Evolutionary conservation across 1,140 invertebrate genomes (phyloP).

Genomic region (Musca domestica): DNA sequence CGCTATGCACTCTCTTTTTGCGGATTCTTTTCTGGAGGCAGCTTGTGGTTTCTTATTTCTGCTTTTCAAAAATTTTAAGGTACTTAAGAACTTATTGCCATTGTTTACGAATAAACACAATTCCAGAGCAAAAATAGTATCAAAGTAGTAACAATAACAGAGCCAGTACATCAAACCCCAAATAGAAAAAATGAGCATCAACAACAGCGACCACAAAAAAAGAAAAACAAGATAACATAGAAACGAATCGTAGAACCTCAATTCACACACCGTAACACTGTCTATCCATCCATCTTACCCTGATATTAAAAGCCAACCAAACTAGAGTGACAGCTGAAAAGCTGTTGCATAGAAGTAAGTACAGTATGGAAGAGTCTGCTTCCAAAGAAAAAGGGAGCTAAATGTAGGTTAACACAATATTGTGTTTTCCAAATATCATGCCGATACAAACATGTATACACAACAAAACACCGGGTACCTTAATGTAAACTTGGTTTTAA

Average conservation of each 20-base stretch:
- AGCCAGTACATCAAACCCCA: too few relatives aligned
- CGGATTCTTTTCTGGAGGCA: neutral
- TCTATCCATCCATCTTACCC: too few relatives aligned
- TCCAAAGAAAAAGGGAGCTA: too few relatives aligned
- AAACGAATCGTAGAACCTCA: neutral
- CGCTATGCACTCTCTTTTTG: neutral
- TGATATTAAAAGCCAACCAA: too few relatives aligned
- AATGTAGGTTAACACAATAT: too few relatives aligned
- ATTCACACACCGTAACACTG: neutral
- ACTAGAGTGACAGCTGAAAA: too few relatives aligned
- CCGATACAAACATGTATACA: too few relatives aligned
- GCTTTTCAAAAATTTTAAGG: neutral
- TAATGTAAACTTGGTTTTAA: too few relatives aligned
- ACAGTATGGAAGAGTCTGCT: too few relatives aligned
- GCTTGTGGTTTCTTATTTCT: neutral
- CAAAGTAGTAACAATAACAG: neutral
- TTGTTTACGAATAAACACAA: slow-evolving; percentile 17
- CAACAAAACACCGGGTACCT: too few relatives aligned
- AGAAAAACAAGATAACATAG: neutral
- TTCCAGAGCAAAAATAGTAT: slow-evolving; percentile 11
- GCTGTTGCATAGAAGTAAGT: too few relatives aligned
- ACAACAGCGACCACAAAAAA: neutral
- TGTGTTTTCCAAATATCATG: too few relatives aligned
- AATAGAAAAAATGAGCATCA: slow-evolving; percentile 4
- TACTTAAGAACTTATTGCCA: slow-evolving; percentile 1